phyloP scores from a whole-genome alignment of 1,140 invertebrate genomes.

The Bicyclus anynana region DNA sequence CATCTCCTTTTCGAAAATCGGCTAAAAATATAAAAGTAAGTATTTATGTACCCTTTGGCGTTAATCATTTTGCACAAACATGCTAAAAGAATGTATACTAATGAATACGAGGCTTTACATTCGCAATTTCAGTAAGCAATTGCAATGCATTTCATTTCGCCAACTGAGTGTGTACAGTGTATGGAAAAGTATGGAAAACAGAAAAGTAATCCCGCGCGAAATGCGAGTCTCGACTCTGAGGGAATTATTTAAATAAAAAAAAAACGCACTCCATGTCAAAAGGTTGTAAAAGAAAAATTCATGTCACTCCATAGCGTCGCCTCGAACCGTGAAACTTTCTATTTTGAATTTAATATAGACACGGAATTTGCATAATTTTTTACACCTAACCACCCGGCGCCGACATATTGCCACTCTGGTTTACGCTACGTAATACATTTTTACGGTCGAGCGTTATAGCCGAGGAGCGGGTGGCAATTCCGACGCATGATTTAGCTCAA shows the following conservation, averaged over 20 bases:
- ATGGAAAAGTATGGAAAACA: not conserved
- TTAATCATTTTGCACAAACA: no score
- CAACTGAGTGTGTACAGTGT: not conserved
- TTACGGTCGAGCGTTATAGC: not conserved
- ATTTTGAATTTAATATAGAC: constrained; percentile 9
- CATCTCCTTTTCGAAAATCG: no score
- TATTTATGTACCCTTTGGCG: no score
- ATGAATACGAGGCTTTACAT: no score
- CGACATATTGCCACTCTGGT: constrained; percentile 5
- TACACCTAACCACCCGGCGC: not conserved
- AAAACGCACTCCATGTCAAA: not conserved
- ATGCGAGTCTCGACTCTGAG: not conserved
- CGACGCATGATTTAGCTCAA: no score
- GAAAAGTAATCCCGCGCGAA: not conserved
- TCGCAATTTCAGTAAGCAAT: not conserved
- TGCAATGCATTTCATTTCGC: not conserved
- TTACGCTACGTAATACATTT: not conserved
- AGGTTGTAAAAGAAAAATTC: not conserved
- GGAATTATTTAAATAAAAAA: constrained; percentile 4
- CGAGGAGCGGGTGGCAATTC: no score
- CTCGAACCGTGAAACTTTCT: constrained; percentile 5
- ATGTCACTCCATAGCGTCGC: constrained; percentile 4
- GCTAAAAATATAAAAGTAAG: no score
- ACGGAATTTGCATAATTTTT: constrained; percentile 6
- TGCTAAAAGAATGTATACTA: no score